phyloP scores from a whole-genome alignment of 2,797 vertebrate species.

The Rhodeus uyekii region DNA sequence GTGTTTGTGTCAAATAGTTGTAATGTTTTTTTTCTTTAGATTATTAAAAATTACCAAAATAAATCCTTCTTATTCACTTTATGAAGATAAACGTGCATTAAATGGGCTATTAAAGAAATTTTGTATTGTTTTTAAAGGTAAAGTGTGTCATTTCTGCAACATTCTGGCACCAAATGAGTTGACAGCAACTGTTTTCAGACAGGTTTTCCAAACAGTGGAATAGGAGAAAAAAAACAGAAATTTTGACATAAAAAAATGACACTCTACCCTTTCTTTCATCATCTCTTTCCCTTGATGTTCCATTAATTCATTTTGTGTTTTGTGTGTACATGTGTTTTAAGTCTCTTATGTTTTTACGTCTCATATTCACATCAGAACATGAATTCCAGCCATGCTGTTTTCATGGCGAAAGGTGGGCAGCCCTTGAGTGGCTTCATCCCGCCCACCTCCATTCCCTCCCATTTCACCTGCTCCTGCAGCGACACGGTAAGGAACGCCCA shows the following conservation, averaged over 20 bases:
- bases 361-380: constrained; percentile 59
- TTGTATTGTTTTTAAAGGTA: background rate
- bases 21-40: background rate
- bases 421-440: constrained; percentile 67
- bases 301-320: constrained; percentile 9
- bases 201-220: background rate
- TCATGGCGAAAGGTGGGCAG: constrained; percentile 77
- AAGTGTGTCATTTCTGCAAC: background rate
- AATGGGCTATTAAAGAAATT: background rate
- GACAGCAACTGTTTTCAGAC: background rate
- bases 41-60: background rate
- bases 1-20: background rate
- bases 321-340: constrained; percentile 25
- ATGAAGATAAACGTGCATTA: background rate
- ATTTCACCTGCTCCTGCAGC: constrained; percentile 85
- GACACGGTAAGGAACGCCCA: constrained; percentile 83
- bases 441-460: constrained; percentile 67
- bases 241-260: background rate
- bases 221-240: background rate
- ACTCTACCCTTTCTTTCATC: background rate
- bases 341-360: constrained; percentile 41
- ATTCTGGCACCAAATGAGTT: background rate
- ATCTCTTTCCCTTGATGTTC: background rate
- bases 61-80: background rate
- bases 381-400: constrained; percentile 69